A percentile compares a stretch with the other conserved stretches of the same genome.
These are phyloP conservation scores for Homarus americanus DNA, from an alignment of 1,140 invertebrate genomes.

Conservation along the genomic window DNA sequence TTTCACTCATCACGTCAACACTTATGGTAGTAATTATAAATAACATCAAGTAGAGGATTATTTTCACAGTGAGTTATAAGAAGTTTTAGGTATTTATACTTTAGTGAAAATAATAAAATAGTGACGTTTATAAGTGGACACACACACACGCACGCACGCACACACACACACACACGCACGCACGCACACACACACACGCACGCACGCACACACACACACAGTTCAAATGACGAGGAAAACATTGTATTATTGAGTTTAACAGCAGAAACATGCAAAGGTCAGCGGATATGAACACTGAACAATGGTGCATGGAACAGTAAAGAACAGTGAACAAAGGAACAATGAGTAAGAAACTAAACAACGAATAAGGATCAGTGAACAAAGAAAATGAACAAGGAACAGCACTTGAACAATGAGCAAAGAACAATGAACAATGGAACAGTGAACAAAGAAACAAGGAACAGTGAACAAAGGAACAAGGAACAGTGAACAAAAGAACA, in stretches of 20 bases:
- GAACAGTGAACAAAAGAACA: not conserved
- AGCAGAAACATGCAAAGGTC: not conserved
- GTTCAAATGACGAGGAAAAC: too few relatives aligned
- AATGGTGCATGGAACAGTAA: not conserved
- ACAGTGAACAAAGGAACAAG: not conserved
- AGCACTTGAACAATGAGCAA: not conserved
- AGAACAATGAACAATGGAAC: not conserved
- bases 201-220: not conserved
- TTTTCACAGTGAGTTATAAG: too few relatives aligned
- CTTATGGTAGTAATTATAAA: too few relatives aligned
- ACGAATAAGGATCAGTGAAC: not conserved
- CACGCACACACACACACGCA: constrained; percentile 4
- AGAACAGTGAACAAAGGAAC: not conserved
- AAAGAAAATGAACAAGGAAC: not conserved
- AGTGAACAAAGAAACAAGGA: not conserved
- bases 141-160: not conserved
- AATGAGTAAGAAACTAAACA: not conserved
- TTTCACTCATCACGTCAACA: too few relatives aligned
- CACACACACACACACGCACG: not conserved
- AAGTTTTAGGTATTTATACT: too few relatives aligned
- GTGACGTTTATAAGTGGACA: not conserved
- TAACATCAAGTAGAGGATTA: too few relatives aligned
- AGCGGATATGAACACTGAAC: not conserved
- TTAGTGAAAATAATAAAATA: too few relatives aligned
- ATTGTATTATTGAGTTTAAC: too few relatives aligned